Percentiles rank a stretch among this genome's conserved stretches.
Conservation (phyloP, 2,113 vertebrate genomes). For the Orcinus orca region DNA sequence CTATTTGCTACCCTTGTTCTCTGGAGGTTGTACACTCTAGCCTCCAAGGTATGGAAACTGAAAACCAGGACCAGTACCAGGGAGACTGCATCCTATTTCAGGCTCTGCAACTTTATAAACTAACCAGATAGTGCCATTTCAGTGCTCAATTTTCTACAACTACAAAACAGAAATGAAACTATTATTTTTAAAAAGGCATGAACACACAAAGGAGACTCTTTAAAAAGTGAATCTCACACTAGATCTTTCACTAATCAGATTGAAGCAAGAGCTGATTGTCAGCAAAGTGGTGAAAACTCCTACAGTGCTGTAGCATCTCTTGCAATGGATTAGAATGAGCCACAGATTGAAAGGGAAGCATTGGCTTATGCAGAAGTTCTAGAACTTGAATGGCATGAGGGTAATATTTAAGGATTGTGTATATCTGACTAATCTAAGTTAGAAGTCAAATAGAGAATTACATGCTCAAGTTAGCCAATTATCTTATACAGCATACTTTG, state of each 20-base stretch:
- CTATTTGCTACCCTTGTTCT: neutral
- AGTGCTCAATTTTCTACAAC: neutral
- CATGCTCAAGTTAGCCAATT: neutral
- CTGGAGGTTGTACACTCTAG: neutral
- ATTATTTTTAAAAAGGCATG: neutral
- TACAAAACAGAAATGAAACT: conserved; percentile 31
- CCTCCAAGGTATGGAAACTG: neutral
- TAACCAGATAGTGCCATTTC: neutral
- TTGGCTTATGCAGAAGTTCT: neutral
- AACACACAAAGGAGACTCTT: neutral
- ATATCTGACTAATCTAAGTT: neutral
- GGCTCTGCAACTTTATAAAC: neutral
- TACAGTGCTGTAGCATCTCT: neutral
- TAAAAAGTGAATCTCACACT: neutral
- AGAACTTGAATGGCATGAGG: neutral
- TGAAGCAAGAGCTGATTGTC: neutral
- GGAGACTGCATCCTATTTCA: neutral
- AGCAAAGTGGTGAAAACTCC: neutral
- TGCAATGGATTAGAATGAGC: neutral
- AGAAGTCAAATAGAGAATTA: neutral
- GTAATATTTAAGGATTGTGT: neutral
- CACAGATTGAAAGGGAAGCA: neutral
- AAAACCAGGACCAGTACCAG: neutral
- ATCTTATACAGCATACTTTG: neutral
- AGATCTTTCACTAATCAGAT: neutral